A percentile compares a stretch with the other conserved stretches of the same genome.
Evolutionary conservation across 1,140 invertebrate genomes (phyloP).

Genomic region (Brachionus plicatilis): DNA sequence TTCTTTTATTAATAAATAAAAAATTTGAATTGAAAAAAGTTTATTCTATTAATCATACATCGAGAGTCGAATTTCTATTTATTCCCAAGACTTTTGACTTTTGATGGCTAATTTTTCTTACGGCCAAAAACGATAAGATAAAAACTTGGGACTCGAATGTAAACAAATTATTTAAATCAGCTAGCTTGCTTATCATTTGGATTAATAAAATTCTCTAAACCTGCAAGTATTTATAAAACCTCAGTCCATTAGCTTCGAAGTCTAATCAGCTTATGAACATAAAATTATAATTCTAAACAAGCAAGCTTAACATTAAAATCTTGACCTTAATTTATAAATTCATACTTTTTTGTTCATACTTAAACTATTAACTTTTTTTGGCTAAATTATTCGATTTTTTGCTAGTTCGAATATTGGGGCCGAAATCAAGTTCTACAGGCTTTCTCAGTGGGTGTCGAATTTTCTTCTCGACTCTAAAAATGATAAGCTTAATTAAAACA

Average conservation of each 20-base stretch:
- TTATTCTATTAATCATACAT: neutral
- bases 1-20: neutral
- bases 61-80: neutral
- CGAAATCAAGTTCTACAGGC: neutral
- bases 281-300: constrained; percentile 4
- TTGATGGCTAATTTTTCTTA: too few species aligned
- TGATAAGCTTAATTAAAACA: neutral
- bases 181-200: neutral
- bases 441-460: neutral
- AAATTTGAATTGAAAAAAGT: neutral
- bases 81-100: too few species aligned
- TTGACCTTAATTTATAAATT: constrained; percentile 26
- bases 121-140: too few species aligned
- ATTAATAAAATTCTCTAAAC: neutral
- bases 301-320: constrained; percentile 35
- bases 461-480: neutral
- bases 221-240: neutral
- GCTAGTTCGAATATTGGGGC: neutral
- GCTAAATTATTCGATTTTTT: constrained; percentile 17
- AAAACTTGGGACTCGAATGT: neutral
- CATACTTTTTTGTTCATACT: neutral
- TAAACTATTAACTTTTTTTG: constrained; percentile 33
- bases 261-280: constrained; percentile 4
- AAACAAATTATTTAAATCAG: neutral
- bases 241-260: neutral